Evolutionary conservation across 2,888 invertebrate species (phyloP), one percentile per base, ranked within the genome.

Genomic region (Andrena trimmerana): DNA sequence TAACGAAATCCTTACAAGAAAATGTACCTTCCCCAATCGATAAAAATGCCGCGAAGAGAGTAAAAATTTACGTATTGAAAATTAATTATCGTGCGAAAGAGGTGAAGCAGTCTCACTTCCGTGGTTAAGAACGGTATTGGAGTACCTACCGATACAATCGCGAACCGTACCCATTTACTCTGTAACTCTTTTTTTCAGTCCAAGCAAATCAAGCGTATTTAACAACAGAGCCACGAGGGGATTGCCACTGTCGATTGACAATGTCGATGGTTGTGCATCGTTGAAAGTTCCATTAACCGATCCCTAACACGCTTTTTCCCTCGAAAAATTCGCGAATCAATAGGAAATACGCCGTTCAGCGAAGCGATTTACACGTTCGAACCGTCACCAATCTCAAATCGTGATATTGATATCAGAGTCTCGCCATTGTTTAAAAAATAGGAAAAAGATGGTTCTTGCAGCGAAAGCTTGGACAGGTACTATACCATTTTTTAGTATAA

Each of bases 151-250:
- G 33, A 78, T 68, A 60, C 78, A 78, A 76, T 78, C 69, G 62
- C 52, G 63, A 50, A 48, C 69, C 78, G 52, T 80, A 27, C 69
- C 79, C 70, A 70, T 73, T 42, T 66, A 63, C 67, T 62, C 59
- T 27, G 16, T 33, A 67, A 54, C 42, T 72, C 81, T 78, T 78
- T 57, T 42, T 73, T 72, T 63, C n/a, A 68, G 50, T 24, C 48
- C 65, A 8, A 66, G 78, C 65, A 59, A 65, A 77, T 80, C 65
- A 67, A 60, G 78, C 78, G 80, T 71, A 86, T 82, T 76, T 79
- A 85, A 86, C 83, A 68, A 63, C 57, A 48, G 67, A 66, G 33
- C 68, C 54, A 57, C 78, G 50, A 52, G 66, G 62, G 63, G 73
- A 72, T 81, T 78, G 52, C 50, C 78, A 62, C 24, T 66, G 67